These are phyloP conservation scores for Apolygus lucorum DNA, from an alignment of 1,140 invertebrate genomes.

Conservation along the genomic window DNA sequence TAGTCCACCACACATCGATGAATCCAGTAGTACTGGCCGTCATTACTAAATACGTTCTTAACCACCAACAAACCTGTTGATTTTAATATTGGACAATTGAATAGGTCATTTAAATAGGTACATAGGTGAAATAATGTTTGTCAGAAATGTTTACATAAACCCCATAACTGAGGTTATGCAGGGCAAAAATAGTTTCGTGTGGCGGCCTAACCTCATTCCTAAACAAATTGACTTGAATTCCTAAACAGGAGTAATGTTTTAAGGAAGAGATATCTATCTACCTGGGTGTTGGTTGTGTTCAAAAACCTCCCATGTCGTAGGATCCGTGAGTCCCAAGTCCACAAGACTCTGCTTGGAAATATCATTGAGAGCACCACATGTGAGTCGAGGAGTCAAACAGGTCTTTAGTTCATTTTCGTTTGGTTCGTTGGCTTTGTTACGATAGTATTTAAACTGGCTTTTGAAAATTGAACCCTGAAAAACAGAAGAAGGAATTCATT, in stretches of 20 bases:
- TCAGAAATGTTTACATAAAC: no score
- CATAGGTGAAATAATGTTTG: no score
- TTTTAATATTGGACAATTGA: no score
- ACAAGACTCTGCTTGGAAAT: no score
- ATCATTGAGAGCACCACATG: no score
- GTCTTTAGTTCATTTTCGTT: not conserved
- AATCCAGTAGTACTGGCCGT: not conserved
- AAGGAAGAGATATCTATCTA: not conserved
- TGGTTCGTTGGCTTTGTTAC: not conserved
- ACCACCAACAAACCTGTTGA: not conserved
- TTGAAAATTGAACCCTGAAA: constrained; percentile 18
- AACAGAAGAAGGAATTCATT: no score
- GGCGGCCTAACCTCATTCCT: no score
- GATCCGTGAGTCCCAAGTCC: not conserved
- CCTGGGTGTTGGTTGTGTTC: not conserved
- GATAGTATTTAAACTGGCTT: not conserved
- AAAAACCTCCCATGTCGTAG: not conserved
- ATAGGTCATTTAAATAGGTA: no score
- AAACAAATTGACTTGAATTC: no score
- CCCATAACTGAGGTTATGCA: no score
- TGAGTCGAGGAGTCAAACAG: not conserved
- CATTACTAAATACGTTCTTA: not conserved
- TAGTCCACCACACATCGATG: not conserved
- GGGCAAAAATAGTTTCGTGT: no score
- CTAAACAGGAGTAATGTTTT: no score